phyloP scores from a whole-genome alignment of 2,113 vertebrate species.

The Psittacula cyanocephala region DNA sequence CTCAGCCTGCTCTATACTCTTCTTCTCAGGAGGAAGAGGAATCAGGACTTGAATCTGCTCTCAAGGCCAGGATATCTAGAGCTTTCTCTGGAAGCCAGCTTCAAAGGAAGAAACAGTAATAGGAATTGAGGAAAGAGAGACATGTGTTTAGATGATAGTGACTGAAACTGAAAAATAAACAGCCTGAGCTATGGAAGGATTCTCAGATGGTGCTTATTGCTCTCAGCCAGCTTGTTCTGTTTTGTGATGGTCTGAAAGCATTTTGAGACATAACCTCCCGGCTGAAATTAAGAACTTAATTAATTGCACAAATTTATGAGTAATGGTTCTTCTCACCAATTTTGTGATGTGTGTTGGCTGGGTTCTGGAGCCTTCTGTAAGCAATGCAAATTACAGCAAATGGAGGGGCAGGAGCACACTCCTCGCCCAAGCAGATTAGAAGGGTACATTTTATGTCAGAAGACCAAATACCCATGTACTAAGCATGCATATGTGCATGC shows the following conservation, averaged over 20 bases:
- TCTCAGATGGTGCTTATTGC: constrained; percentile 23
- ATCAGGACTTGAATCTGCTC: background rate
- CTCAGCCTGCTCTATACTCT: background rate
- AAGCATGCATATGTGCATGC: accelerated
- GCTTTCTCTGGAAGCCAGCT: background rate
- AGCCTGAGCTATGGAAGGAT: background rate
- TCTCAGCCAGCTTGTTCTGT: constrained; percentile 10
- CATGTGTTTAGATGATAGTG: background rate
- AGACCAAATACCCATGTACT: background rate
- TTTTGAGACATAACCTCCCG: background rate
- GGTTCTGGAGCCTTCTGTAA: background rate
- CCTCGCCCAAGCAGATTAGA: background rate
- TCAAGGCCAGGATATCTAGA: background rate
- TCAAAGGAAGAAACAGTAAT: background rate
- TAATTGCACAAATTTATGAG: background rate
- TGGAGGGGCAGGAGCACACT: background rate
- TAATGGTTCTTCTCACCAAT: background rate
- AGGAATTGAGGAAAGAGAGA: background rate
- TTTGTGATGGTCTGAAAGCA: constrained; percentile 4
- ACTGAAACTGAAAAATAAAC: constrained; percentile 1
- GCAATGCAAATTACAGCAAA: background rate
- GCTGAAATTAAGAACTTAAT: constrained; percentile 19
- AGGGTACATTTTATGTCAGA: background rate
- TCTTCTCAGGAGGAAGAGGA: background rate
- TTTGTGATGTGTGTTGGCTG: background rate